Base-by-base conservation (phyloP, 2,797 vertebrate genomes). In the Lateolabrax maculatus region DNA sequence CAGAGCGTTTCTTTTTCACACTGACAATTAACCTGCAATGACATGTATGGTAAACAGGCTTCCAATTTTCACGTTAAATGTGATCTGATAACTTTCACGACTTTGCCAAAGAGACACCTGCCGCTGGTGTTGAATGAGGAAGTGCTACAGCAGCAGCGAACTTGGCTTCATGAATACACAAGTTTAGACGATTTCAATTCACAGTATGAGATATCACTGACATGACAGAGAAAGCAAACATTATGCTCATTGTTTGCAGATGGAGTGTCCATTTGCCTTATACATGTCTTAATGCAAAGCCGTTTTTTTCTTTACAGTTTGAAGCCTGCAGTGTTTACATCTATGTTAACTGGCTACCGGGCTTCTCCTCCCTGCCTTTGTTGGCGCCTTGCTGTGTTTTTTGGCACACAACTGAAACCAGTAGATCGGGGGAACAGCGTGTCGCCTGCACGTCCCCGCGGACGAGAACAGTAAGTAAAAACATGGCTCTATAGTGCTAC, bases 81-180 rank as follows among this genome's bases (percentile, higher is more conserved):
- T 9, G n/a, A 62, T 27, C n/a, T 19, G 73, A 39, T 60, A 68
- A 64, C 46, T 66, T 79, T 79, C 11, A 71, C 61, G 73, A 29
- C n/a, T 79, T 49, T 55, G 48, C n/a, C 6, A 31, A 1, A n/a
- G 8, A 44, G n/a, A 68, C 80, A 75, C 31, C 76, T 62, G 74
- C 31, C 57, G 73, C 53, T 63, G 70, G 43, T 56, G 70, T 29
- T 48, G 9, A 78, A 72, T 1, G 1, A 49, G 18, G 18, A 71
- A 9, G 51, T 51, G 31, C 9, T 34, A 27, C 0, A 48, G 25
- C 44, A 60, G 65, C 51, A 12, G 11, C 23, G 27, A 31, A 25
- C 11, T 2, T 36, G 7, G 19, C 43, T 18, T 52, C 5, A 23
- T 21, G 9, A 16, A 21, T 29, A 5, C 56, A 55, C 1, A 46